Percentiles rank a stretch among this genome's conserved stretches.
Conservation (phyloP, 2,113 vertebrate genomes). For the Oriolus oriolus region DNA sequence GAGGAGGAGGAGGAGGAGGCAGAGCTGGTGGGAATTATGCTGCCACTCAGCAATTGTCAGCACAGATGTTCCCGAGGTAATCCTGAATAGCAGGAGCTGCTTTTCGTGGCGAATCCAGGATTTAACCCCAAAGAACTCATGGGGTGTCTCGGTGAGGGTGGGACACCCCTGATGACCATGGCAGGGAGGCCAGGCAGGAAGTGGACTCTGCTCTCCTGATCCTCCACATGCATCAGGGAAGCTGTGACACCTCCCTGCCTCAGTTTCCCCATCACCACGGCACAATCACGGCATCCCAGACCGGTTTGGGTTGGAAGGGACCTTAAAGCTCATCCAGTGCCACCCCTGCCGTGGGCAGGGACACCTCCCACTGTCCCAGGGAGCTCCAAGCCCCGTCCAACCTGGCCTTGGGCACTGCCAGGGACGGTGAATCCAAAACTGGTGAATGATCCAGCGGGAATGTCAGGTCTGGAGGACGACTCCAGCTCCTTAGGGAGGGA, state of each 20-base stretch:
- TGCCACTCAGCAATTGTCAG: constrained; percentile 12
- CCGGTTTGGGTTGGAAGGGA: background rate
- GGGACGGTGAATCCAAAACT: background rate
- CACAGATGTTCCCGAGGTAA: background rate
- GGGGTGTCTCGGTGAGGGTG: background rate
- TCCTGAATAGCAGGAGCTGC: background rate
- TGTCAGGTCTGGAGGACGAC: background rate
- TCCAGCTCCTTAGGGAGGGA: background rate
- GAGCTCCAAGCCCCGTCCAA: fast-evolving
- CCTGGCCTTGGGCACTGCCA: no score
- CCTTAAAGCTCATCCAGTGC: background rate
- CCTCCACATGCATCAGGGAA: fast-evolving
- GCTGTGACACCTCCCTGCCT: background rate
- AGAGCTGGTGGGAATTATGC: background rate
- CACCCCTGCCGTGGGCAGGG: background rate
- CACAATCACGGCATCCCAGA: background rate
- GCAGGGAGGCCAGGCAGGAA: background rate
- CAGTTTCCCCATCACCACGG: background rate
- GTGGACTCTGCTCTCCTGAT: background rate
- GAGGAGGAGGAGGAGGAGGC: constrained; percentile 19
- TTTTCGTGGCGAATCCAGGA: fast-evolving
- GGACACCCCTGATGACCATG: fast-evolving
- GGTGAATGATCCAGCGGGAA: background rate
- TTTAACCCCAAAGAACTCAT: background rate
- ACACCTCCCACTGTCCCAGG: fast-evolving